phyloP scores from a whole-genome alignment of 1,140 invertebrate genomes.

The Eulimnadia texana region DNA sequence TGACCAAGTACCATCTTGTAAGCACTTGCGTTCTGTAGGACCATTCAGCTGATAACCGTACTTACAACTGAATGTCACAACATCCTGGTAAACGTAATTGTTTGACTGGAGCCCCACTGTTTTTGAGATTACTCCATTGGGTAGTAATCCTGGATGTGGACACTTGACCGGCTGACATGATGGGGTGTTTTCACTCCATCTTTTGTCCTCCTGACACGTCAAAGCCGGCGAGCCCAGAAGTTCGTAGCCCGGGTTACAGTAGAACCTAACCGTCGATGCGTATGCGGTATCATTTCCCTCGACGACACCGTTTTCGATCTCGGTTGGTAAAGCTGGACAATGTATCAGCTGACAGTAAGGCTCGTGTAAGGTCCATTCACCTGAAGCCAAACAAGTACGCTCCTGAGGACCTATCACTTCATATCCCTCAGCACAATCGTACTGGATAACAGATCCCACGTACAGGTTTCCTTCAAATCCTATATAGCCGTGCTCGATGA shows the following conservation, averaged over 20 bases:
- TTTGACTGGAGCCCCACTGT: neutral
- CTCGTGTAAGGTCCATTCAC: constrained; percentile 26
- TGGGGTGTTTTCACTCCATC: constrained; percentile 19
- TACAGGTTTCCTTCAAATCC: constrained; percentile 10
- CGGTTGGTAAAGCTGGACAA: constrained; percentile 19
- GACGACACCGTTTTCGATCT: constrained; percentile 18
- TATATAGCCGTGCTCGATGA: constrained; percentile 22
- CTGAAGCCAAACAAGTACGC: constrained; percentile 27
- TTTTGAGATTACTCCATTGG: constrained; percentile 4
- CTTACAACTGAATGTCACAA: constrained; percentile 26
- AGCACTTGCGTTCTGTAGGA: constrained; percentile 2
- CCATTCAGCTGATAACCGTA: constrained; percentile 24
- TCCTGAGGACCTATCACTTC: constrained; percentile 26
- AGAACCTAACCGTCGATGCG: constrained; percentile 19
- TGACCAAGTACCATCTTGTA: constrained; percentile 14
- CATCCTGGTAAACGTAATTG: constrained; percentile 4
- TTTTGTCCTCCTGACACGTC: constrained; percentile 17
- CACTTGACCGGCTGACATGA: constrained; percentile 19
- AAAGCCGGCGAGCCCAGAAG: constrained; percentile 16
- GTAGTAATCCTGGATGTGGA: constrained; percentile 13
- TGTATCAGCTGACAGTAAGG: constrained; percentile 28
- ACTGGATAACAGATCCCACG: constrained; percentile 22
- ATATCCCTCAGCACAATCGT: constrained; percentile 30
- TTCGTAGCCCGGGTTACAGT: constrained; percentile 21
- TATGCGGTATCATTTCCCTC: constrained; percentile 14